Percentiles rank a stretch among this genome's conserved stretches.
These are phyloP conservation scores for Erynnis tages DNA, from an alignment of 2,888 invertebrate genomes.

Conservation along the genomic window DNA sequence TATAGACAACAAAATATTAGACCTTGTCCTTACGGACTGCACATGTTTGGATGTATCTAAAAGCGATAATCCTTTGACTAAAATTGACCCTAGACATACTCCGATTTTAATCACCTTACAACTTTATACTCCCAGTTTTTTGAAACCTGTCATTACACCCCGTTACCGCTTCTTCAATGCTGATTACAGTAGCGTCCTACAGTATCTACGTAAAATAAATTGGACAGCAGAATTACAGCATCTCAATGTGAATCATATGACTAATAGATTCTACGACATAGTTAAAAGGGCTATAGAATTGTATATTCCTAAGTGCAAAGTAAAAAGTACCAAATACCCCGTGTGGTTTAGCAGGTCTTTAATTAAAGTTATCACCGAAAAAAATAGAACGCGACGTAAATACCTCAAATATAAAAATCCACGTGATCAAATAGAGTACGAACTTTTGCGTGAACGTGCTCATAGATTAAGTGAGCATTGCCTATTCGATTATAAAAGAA, in stretches of 20 bases:
- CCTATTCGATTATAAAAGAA: not conserved
- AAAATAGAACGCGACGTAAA: not conserved
- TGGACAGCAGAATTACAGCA: not conserved
- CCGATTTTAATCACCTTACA: conserved; percentile 16
- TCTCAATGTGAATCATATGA: not conserved
- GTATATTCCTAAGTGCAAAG: not conserved
- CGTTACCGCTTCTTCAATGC: conserved; percentile 28
- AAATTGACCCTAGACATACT: conserved; percentile 30
- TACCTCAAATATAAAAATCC: not conserved
- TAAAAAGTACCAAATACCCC: not conserved
- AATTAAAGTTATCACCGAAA: not conserved
- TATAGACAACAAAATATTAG: conserved; percentile 25
- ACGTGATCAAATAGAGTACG: conserved; percentile 9
- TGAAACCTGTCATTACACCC: not conserved
- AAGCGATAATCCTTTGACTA: conserved; percentile 23
- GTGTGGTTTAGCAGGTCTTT: not conserved
- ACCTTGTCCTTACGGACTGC: conserved; percentile 28
- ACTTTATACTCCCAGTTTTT: not conserved
- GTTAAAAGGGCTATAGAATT: not conserved
- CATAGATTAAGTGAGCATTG: not conserved
- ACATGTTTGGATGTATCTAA: not conserved
- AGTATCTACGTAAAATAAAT: conserved; percentile 3
- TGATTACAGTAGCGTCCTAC: conserved; percentile 23
- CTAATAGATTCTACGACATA: not conserved
- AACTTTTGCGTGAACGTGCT: not conserved